Conservation (phyloP, 2,888 invertebrate species). For the Eupithecia abbreviata region DNA sequence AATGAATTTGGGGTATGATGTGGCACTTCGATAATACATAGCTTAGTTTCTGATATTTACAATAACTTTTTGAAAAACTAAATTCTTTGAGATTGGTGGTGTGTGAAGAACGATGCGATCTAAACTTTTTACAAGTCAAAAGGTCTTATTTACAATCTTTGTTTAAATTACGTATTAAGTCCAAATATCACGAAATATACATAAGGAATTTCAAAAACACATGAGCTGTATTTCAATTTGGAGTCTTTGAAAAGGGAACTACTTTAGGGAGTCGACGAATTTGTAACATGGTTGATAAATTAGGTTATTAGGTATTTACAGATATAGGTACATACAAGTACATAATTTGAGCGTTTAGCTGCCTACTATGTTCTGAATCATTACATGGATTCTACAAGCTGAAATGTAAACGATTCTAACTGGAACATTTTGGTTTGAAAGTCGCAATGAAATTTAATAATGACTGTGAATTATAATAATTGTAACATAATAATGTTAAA, state of each 20-base stretch:
- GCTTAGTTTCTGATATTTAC: slow-evolving; percentile 66
- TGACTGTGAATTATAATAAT: not conserved
- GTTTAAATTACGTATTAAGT: not conserved
- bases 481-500: not conserved
- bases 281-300: slow-evolving; percentile 56
- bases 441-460: not conserved
- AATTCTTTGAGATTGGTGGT: not conserved
- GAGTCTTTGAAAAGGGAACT: not conserved
- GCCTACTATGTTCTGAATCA: slow-evolving; percentile 68
- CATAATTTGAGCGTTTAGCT: slow-evolving; percentile 65
- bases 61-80: slow-evolving; percentile 37
- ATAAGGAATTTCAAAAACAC: not conserved
- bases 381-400: slow-evolving; percentile 66
- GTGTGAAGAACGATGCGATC: not conserved
- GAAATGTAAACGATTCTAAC: not conserved
- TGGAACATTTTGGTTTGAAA: not conserved
- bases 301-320: slow-evolving; percentile 65
- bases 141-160: not conserved
- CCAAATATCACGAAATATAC: not conserved
- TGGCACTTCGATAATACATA: slow-evolving; percentile 66
- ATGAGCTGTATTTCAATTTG: not conserved
- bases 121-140: not conserved
- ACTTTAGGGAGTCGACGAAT: slow-evolving; percentile 51
- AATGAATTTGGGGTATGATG: slow-evolving; percentile 75
- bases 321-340: slow-evolving; percentile 49